Percentiles rank a stretch among this genome's conserved stretches.
Conservation (phyloP, 2,797 vertebrate species). For the Picus viridis region DNA sequence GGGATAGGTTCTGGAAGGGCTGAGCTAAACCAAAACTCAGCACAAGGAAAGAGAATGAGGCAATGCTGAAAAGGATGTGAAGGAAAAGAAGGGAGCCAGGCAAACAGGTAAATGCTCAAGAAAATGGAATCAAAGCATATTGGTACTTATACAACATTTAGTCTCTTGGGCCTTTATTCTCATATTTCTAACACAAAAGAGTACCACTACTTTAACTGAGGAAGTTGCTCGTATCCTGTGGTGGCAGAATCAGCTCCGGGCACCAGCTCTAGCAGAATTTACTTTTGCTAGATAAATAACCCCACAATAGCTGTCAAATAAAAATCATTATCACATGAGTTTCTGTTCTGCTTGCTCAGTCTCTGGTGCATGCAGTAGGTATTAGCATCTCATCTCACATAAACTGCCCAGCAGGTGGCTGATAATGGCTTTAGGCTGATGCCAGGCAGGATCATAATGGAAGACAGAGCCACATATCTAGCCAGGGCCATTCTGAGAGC, state of each 20-base stretch:
- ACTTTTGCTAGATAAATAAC: conserved; percentile 5
- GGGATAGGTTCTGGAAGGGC: neutral
- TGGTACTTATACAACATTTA: neutral
- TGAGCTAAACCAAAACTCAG: neutral
- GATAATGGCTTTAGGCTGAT: neutral
- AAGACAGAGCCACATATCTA: neutral
- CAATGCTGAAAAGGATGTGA: neutral
- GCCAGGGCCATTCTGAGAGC: neutral
- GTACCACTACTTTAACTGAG: neutral
- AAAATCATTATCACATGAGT: neutral
- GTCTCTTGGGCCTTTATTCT: neutral
- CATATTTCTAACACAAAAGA: neutral
- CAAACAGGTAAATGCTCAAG: neutral
- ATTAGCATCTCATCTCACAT: neutral
- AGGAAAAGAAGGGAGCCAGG: neutral
- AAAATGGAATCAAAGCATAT: neutral
- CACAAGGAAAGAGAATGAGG: neutral
- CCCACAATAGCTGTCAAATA: neutral
- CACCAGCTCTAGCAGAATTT: neutral
- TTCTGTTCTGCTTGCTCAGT: neutral
- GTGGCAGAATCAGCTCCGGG: neutral
- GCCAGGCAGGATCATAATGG: neutral
- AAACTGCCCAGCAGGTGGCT: neutral
- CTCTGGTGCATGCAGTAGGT: neutral
- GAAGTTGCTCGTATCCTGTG: neutral